Percentiles rank a stretch among this genome's conserved stretches.
phyloP scores from a whole-genome alignment of 2,113 vertebrate genomes.

The Connochaetes taurinus region DNA sequence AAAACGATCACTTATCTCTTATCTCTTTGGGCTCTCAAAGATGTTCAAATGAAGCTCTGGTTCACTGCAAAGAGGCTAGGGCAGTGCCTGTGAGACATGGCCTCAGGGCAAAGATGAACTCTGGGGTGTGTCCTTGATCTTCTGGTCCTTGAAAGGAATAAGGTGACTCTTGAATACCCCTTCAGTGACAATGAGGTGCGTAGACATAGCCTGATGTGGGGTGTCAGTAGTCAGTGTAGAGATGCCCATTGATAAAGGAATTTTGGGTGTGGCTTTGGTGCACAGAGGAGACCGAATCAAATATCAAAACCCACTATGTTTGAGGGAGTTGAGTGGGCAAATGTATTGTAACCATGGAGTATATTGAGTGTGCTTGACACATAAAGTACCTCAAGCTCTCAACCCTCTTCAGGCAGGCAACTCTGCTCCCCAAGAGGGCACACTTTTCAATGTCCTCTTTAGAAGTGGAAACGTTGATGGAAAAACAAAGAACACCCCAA shows the following conservation, averaged over 20 bases:
- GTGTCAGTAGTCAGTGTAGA: not conserved
- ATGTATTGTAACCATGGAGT: fast-evolving
- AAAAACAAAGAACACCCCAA: not conserved
- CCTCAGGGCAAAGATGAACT: not conserved
- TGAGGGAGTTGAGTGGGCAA: not conserved
- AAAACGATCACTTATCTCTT: not conserved
- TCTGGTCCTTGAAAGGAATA: not conserved
- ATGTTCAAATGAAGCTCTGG: not conserved
- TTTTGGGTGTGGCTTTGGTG: not conserved
- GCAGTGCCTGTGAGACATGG: not conserved
- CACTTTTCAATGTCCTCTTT: not conserved
- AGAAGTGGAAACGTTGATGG: not conserved
- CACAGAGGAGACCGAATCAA: not conserved
- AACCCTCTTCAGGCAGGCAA: not conserved
- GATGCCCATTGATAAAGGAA: no score
- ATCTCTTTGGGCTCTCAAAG: not conserved
- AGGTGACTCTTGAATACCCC: not conserved
- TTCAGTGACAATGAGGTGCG: not conserved
- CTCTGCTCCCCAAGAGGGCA: not conserved
- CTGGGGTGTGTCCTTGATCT: not conserved
- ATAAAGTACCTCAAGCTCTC: not conserved
- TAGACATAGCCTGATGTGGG: not conserved
- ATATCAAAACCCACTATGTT: not conserved
- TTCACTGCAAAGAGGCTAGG: not conserved
- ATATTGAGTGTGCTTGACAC: not conserved